Evolutionary conservation across 2,797 vertebrate genomes (phyloP).

Genomic region (Morus bassanus): DNA sequence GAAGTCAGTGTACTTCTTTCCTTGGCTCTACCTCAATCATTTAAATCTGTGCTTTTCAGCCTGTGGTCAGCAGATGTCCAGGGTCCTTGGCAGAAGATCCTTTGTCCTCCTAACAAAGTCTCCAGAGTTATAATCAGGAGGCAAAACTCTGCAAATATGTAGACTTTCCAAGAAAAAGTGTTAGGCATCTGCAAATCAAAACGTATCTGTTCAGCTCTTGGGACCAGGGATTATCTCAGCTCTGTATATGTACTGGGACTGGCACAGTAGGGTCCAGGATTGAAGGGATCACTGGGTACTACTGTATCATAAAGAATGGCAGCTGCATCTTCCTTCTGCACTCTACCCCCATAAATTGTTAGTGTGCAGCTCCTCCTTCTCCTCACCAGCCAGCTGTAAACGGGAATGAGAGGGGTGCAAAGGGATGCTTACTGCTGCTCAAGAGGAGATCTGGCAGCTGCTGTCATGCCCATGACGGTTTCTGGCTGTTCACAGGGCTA

Average conservation of each 20-base stretch:
- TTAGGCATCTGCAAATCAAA: neutral
- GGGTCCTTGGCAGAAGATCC: neutral
- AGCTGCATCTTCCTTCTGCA: neutral
- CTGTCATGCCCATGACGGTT: neutral
- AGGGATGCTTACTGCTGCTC: neutral
- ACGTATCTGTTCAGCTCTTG: neutral
- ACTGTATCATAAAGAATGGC: neutral
- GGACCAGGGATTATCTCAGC: neutral
- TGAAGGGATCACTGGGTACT: neutral
- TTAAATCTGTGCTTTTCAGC: neutral
- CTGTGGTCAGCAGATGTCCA: neutral
- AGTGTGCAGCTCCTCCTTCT: neutral
- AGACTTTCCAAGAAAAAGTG: neutral
- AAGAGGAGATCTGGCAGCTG: neutral
- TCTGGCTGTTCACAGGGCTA: conserved; percentile 49
- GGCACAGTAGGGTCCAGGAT: neutral
- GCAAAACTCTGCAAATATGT: neutral
- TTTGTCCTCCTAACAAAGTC: neutral
- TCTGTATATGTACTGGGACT: neutral
- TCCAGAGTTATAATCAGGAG: neutral
- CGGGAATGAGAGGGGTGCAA: neutral
- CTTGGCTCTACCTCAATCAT: neutral
- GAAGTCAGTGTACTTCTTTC: neutral
- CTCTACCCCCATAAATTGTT: neutral
- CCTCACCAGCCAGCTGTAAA: neutral